These are phyloP conservation scores for Drosophila neocordata DNA, from an alignment of 1,140 invertebrate genomes.

Conservation along the genomic window DNA sequence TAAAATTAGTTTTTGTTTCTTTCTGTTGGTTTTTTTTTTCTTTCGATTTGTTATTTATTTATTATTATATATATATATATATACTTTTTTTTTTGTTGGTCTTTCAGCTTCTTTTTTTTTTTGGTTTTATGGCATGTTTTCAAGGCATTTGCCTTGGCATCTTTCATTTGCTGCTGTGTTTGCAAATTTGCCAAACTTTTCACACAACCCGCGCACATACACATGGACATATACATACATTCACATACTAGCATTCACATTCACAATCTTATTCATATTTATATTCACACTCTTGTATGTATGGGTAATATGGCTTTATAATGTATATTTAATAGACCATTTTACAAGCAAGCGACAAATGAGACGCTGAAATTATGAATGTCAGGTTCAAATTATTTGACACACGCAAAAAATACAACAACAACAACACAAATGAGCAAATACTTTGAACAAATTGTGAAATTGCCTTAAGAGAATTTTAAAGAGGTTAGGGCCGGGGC, in stretches of 20 bases:
- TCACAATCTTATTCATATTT: conserved; percentile 7
- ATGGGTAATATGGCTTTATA: conserved; percentile 44
- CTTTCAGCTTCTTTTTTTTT: conserved; percentile 32
- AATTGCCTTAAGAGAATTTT: conserved; percentile 8
- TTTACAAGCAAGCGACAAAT: conserved; percentile 77
- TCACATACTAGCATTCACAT: neutral
- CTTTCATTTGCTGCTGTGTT: conserved; percentile 20
- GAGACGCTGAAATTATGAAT: conserved; percentile 67
- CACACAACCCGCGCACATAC: conserved; percentile 50
- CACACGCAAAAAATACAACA: conserved; percentile 28
- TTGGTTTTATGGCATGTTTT: conserved; percentile 40
- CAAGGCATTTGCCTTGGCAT: conserved; percentile 63
- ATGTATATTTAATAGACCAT: conserved; percentile 77
- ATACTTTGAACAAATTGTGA: conserved; percentile 8
- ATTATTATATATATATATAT: too few species aligned
- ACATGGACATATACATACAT: neutral
- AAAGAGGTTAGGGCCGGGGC: neutral
- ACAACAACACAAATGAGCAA: neutral
- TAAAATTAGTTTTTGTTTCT: conserved; percentile 64
- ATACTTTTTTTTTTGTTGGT: conserved; percentile 16
- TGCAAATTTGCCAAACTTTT: conserved; percentile 61
- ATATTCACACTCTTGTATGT: neutral
- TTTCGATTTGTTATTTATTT: too few species aligned
- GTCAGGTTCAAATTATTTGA: conserved; percentile 74
- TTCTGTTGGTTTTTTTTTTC: neutral